phyloP scores from a whole-genome alignment of 2,888 invertebrate genomes.

The Tolmerus cingulatus region DNA sequence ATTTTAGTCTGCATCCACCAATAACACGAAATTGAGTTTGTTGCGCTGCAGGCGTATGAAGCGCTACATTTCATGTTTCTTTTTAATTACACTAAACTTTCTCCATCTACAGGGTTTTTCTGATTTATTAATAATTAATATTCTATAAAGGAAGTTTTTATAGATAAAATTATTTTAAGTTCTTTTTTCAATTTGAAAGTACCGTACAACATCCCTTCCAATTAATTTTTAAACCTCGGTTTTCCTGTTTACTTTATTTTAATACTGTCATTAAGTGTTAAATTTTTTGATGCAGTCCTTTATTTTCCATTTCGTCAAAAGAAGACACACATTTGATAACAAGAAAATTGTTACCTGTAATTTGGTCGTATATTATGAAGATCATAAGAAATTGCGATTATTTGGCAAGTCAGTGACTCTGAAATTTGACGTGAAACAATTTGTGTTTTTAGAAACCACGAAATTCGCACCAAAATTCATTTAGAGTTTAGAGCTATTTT shows the following conservation, averaged over 20 bases:
- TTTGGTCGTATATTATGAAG: no score
- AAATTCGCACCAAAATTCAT: no score
- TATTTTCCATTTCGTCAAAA: no score
- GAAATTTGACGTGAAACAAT: no score
- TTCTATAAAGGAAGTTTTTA: not conserved
- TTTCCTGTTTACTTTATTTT: not conserved
- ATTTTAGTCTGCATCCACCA: not conserved
- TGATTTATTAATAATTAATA: not conserved
- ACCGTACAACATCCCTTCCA: not conserved
- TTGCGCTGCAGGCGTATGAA: not conserved
- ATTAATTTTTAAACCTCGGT: not conserved
- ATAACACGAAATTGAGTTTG: not conserved
- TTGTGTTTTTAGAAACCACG: no score
- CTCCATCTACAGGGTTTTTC: not conserved
- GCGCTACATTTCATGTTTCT: not conserved
- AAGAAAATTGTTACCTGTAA: no score
- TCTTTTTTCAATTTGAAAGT: not conserved
- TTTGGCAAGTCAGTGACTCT: no score
- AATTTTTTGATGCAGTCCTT: not conserved
- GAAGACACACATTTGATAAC: no score
- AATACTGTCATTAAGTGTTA: not conserved
- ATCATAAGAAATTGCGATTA: no score
- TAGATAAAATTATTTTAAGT: not conserved
- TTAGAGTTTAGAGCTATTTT: no score
- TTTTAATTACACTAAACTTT: not conserved